A percentile compares a stretch with the other conserved stretches of the same genome.
These are phyloP conservation scores for Polypterus senegalus DNA, from an alignment of 2,113 vertebrate genomes.

Conservation along the genomic window DNA sequence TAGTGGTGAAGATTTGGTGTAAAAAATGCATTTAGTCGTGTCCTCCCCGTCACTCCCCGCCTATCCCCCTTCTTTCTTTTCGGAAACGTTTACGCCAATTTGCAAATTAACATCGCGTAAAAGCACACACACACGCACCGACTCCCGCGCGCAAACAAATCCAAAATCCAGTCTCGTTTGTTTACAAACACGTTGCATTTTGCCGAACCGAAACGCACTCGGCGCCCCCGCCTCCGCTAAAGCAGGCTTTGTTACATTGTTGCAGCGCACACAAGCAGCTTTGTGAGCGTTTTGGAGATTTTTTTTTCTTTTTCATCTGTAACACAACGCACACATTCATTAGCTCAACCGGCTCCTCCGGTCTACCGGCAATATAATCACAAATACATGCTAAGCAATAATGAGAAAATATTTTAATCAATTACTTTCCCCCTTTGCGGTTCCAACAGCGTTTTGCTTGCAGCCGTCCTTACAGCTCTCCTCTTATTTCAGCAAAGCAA, in stretches of 20 bases:
- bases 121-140: no score
- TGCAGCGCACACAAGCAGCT: conserved; percentile 63
- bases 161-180: conserved; percentile 15
- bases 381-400: conserved; percentile 28
- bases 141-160: no score
- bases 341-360: conserved; percentile 9
- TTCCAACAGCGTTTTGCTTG: conserved; percentile 60
- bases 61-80: conserved; percentile 7
- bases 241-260: conserved; percentile 64
- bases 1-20: conserved; percentile 26
- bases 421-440: conserved; percentile 60
- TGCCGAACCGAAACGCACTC: conserved; percentile 19
- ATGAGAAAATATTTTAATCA: conserved; percentile 43
- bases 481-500: conserved; percentile 80
- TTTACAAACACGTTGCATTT: conserved; percentile 25
- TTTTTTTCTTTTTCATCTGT: no score
- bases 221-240: conserved; percentile 19
- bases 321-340: no score
- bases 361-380: conserved; percentile 20
- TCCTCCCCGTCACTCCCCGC: conserved; percentile 17
- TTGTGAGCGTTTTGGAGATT: conserved; percentile 12
- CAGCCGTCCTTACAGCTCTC: conserved; percentile 55
- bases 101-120: conserved; percentile 1
- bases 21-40: conserved; percentile 26
- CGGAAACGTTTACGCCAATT: conserved; percentile 9